These are phyloP conservation scores for Tribolium madens DNA, from an alignment of 1,140 invertebrate species.

Conservation along the genomic window DNA sequence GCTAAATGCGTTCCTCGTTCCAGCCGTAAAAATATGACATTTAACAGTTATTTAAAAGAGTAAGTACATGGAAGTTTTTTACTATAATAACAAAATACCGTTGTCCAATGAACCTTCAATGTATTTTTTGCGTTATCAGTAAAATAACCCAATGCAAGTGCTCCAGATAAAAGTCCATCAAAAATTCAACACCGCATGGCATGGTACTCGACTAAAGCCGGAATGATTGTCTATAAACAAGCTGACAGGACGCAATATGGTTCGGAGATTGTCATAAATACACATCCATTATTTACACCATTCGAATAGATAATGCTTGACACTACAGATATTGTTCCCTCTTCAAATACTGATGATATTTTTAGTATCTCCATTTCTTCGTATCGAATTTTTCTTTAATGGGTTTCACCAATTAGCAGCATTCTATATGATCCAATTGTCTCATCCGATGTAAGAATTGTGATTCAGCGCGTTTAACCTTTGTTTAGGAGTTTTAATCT, in stretches of 20 bases:
- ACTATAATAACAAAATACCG: no score
- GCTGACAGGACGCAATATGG: conserved; percentile 28
- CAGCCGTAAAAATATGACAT: no score
- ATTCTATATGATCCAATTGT: not conserved
- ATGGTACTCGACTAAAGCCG: conserved; percentile 29
- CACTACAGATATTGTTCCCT: conserved; percentile 28
- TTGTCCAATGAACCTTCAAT: not conserved
- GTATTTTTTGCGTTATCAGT: not conserved
- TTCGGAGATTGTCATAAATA: conserved; percentile 34
- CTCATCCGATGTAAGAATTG: conserved; percentile 13
- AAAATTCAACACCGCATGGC: conserved; percentile 35
- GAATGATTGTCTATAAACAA: conserved; percentile 37
- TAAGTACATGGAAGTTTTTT: no score
- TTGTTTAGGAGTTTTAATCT: conserved; percentile 46
- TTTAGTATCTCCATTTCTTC: not conserved
- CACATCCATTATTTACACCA: conserved; percentile 32
- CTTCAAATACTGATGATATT: not conserved
- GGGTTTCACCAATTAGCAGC: not conserved
- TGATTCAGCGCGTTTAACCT: conserved; percentile 44
- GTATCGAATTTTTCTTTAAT: not conserved
- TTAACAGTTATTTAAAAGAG: no score
- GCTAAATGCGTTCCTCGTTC: no score
- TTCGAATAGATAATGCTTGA: conserved; percentile 32
- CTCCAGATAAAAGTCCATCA: conserved; percentile 31
- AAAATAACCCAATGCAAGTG: conserved; percentile 23